A percentile compares a stretch with the other conserved stretches of the same genome.
Conservation (phyloP, 2,113 vertebrate species). For the Triplophysa rosa region DNA sequence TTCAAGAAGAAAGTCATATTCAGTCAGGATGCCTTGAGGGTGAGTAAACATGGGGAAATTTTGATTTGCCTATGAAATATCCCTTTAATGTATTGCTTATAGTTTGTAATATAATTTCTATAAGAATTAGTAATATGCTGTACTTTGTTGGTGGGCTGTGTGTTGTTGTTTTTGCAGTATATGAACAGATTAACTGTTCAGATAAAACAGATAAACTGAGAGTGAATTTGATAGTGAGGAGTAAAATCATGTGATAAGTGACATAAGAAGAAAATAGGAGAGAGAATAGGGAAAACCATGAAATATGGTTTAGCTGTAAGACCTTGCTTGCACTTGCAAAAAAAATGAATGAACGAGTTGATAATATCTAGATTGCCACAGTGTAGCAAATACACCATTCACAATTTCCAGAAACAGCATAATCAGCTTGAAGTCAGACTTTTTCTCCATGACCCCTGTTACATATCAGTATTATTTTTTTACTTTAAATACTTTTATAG, state of each 20-base stretch:
- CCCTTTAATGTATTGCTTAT: too few species aligned
- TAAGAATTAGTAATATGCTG: background rate
- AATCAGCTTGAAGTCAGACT: background rate
- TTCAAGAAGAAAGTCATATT: too few species aligned
- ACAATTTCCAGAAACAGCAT: background rate
- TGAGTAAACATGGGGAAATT: too few species aligned
- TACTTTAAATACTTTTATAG: background rate
- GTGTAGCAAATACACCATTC: background rate
- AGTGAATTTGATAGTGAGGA: background rate
- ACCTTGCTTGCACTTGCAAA: background rate
- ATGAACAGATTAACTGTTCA: background rate
- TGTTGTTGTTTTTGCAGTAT: background rate
- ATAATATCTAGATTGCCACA: background rate
- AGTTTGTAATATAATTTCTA: too few species aligned
- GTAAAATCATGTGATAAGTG: background rate
- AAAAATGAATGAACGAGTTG: conserved; percentile 15
- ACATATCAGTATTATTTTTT: background rate
- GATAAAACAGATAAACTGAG: background rate
- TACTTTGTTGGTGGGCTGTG: background rate
- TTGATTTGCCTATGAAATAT: too few species aligned
- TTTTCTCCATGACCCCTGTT: background rate
- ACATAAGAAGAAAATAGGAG: background rate
- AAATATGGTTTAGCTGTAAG: background rate
- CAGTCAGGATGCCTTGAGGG: too few species aligned
- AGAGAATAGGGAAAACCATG: conserved; percentile 1